A percentile compares a stretch with the other conserved stretches of the same genome.
Conservation (phyloP, 2,113 vertebrate genomes). For the Orientallactaga bullata region DNA sequence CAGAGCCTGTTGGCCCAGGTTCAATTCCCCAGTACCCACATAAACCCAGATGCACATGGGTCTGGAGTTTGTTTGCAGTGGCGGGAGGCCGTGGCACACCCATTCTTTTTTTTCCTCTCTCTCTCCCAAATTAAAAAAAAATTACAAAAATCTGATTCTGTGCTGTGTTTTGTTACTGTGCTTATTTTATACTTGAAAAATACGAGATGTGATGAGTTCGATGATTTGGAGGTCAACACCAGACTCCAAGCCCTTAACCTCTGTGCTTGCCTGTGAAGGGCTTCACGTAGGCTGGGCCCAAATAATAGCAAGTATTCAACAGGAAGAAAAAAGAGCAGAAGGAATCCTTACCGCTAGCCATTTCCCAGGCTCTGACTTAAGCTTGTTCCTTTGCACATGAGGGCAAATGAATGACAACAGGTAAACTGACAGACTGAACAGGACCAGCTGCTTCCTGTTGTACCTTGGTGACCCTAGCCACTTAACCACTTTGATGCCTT, state of each 20-base stretch:
- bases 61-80: no score
- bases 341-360: neutral
- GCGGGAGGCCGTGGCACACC: no score
- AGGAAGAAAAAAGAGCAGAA: neutral
- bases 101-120: no score
- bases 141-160: neutral
- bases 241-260: neutral
- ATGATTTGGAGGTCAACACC: neutral
- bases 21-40: no score
- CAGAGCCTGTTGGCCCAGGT: no score
- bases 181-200: constrained; percentile 14
- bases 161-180: neutral
- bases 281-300: neutral
- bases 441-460: no score
- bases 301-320: neutral
- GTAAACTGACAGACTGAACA: neutral
- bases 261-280: neutral
- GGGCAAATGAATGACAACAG: neutral
- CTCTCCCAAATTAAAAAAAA: neutral
- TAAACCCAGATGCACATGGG: no score
- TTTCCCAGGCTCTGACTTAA: neutral
- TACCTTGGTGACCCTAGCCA: neutral
- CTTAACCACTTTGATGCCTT: neutral
- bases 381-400: neutral
- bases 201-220: neutral